Base-by-base conservation (phyloP, 1,140 invertebrate species). In the Heterodera carotae region DNA sequence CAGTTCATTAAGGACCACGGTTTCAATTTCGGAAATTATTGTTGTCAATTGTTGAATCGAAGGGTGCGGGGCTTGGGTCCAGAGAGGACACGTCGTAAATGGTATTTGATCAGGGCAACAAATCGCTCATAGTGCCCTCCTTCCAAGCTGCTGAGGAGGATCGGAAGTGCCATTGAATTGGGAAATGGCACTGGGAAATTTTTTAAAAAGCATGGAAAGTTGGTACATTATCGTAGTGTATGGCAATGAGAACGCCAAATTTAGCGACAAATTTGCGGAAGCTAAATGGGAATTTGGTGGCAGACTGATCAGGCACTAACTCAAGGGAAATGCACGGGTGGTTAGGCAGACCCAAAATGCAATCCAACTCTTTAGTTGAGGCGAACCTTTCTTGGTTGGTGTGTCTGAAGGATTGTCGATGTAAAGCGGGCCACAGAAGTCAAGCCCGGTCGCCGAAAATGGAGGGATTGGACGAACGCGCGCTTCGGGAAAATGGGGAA, bases 91-190 rank as follows among this genome's bases (percentile, higher is more conserved):
- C 22, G 18, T 3, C 66, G 33, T 0, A 68, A n/a, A n/a, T 68
- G 66, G 66, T 68, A 68, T 68, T 68, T 68, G 5, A 68, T 68
- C 18, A 68, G 66, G 2, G 66, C 66, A 15, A 68, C 66, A 6
- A 67, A 22, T 25, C 66, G 18, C 22, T 67, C 66, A 22, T 67
- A 67, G 36, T 67, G 66, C n/a, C 66, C 66, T 22, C 66, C 22
- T 67, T 67, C 66, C 66, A 67, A 5, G 66, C 66, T 2, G 15
- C 15, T 15, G 12, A 4, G 5, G 66, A n/a, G 33, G 66, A 5
- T 15, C 66, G 66, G 22, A 67, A 67, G 18, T 67, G 66, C 22
- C 66, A 67, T 4, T 67, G 18, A n/a, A n/a, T n/a, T n/a, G n/a
- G n/a, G n/a, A n/a, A n/a, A n/a, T n/a, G n/a, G n/a, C n/a, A n/a